phyloP scores from a whole-genome alignment of 92 coral and sea anemone genomes.

The Nematostella vectensis region DNA sequence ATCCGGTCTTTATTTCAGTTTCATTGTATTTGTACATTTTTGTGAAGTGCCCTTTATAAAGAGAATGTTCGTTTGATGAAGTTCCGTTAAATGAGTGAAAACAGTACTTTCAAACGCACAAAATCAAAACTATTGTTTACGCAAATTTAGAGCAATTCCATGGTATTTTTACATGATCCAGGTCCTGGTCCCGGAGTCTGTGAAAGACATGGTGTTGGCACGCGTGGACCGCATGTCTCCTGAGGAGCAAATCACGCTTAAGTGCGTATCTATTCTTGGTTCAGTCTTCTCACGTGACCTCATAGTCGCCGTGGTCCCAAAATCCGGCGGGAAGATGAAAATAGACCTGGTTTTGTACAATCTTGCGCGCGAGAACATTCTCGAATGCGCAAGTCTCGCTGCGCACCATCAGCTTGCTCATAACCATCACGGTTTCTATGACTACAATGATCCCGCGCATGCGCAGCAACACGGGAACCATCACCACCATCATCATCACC shows the following conservation, averaged over 20 bases:
- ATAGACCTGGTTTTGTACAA: conserved; percentile 75
- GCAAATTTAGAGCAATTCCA: too few relatives aligned
- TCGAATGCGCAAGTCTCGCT: conserved; percentile 90
- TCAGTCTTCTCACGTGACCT: conserved; percentile 60
- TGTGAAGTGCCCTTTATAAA: too few relatives aligned
- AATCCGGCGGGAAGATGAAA: conserved; percentile 28
- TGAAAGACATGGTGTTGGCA: conserved; percentile 96
- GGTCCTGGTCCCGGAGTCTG: conserved; percentile 83
- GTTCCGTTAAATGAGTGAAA: too few relatives aligned
- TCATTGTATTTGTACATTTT: too few relatives aligned
- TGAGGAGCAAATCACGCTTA: conserved; percentile 71
- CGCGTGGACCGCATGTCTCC: conserved; percentile 93
- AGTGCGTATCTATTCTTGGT: conserved; percentile 88
- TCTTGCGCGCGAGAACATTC: conserved; percentile 74
- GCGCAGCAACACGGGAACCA: conserved; percentile 90
- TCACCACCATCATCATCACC: conserved; percentile 99
- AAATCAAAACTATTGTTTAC: too few relatives aligned
- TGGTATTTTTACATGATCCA: too few relatives aligned
- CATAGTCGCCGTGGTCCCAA: conserved; percentile 77
- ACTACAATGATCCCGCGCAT: conserved; percentile 78
- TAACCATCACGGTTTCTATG: conserved; percentile 96
- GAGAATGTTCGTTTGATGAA: too few relatives aligned
- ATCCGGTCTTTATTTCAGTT: too few relatives aligned
- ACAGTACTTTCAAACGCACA: too few relatives aligned
- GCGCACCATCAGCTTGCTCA: conserved; percentile 85